Conservation (phyloP, 2,113 vertebrate genomes). For the Zosterops pallidus region DNA sequence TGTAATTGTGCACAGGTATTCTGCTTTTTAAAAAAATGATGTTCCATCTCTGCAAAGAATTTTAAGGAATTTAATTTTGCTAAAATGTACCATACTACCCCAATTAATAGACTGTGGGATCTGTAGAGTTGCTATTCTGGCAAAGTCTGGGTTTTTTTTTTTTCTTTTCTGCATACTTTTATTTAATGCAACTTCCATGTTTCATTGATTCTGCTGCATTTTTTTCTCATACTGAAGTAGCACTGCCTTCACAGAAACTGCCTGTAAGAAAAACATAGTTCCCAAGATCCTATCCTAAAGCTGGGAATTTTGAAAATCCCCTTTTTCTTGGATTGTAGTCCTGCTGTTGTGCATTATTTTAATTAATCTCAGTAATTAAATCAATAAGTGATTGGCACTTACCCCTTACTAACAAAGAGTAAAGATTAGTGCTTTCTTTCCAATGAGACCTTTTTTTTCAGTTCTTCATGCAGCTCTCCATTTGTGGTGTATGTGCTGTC, state of each 20-base stretch:
- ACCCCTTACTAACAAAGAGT: constrained; percentile 44
- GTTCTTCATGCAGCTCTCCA: background rate
- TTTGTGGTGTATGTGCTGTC: background rate
- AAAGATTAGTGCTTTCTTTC: constrained; percentile 30
- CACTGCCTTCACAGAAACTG: background rate
- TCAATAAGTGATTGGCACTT: constrained; percentile 66
- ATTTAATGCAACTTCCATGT: background rate
- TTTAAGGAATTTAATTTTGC: rapidly evolving
- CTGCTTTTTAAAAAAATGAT: background rate
- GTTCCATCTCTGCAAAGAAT: background rate
- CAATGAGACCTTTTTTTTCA: constrained; percentile 18
- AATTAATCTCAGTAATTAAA: constrained; percentile 70
- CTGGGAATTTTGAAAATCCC: constrained; percentile 39
- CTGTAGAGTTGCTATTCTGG: background rate
- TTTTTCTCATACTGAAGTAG: background rate
- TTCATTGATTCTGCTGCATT: background rate
- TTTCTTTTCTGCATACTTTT: background rate
- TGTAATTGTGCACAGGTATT: background rate
- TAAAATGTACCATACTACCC: background rate
- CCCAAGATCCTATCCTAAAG: background rate
- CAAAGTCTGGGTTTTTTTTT: background rate
- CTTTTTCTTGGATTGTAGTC: background rate
- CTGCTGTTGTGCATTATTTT: constrained; percentile 63
- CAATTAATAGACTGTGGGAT: background rate
- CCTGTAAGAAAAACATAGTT: background rate